Conservation (phyloP, 2,113 vertebrate genomes). For the Aramus guarauna region DNA sequence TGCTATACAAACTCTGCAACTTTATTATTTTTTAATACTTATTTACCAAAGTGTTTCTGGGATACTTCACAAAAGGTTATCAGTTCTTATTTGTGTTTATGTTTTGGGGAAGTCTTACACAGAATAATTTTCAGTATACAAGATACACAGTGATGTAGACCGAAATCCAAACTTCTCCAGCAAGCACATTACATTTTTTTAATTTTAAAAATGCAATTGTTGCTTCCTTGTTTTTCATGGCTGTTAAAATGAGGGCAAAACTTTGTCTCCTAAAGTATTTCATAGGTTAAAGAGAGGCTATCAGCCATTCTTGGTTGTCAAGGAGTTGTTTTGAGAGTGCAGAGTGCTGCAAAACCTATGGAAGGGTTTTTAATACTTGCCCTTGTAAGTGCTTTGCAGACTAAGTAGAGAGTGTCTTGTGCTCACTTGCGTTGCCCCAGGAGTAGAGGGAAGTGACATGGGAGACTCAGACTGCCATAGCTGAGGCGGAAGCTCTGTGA, state of each 20-base stretch:
- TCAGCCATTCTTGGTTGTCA: background rate
- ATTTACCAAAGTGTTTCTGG: background rate
- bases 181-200: background rate
- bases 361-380: background rate
- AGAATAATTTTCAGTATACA: background rate
- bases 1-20: background rate
- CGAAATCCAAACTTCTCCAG: background rate
- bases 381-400: background rate
- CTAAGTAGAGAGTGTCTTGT: rapidly evolving
- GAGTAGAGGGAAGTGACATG: background rate
- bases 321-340: background rate
- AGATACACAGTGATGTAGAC: background rate
- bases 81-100: background rate
- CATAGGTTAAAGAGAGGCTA: too few relatives aligned
- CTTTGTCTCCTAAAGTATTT: background rate
- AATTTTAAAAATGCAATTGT: background rate
- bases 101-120: background rate
- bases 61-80: background rate
- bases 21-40: background rate
- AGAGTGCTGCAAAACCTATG: background rate
- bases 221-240: background rate
- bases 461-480: background rate
- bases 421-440: background rate
- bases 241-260: background rate
- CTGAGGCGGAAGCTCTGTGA: background rate